Base-by-base conservation (phyloP, 2,888 invertebrate species). In the Habroteleia sp. region DNA sequence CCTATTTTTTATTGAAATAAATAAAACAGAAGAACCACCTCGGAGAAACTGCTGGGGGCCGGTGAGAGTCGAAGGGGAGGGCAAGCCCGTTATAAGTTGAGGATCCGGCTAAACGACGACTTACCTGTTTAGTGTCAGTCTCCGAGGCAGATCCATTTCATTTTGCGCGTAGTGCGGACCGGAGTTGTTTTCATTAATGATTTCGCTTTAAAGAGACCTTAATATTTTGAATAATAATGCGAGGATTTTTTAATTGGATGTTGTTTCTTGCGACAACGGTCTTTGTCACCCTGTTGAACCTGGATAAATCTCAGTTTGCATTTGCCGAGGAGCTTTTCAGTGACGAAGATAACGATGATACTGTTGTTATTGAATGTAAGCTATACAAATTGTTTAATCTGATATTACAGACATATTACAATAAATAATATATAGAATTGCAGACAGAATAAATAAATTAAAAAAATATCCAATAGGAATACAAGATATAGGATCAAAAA, bases 41-140 rank as follows among this genome's bases (percentile, higher is more conserved):
- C 48, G 62, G 52, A 54, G 75, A 77, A 75, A 62, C 76, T 74
- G 76, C 77, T 77, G 78, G 81, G 77, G 72, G 68, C 74, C 65
- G 60, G 29, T 46, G 56, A 74, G 76, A 56, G 68, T 58, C 50
- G 63, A 62, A 62, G 91, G 91, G 85, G 89, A 90, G 81, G 91
- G 91, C 91, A 90, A 89, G 50, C 89, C 90, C 83, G 87, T 88
- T 88, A 88, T 88, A 88, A 92, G 91, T 83, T 89, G 89, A 76
- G 89, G 89, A 81, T 78, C 75, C 62, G 88, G 88, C 78, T 91
- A 91, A 85, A 89, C 37, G 90, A 89, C 86, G 89, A 90, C 83
- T 92, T 90, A 84, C 91, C 91, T 84, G 89, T 88, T 78, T 88
- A 89, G 83, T 91, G 90, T 81, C 89, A 77, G 78, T 77, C 78